Conservation (phyloP, 2,113 vertebrate species). For the Aphyosemion australe region DNA sequence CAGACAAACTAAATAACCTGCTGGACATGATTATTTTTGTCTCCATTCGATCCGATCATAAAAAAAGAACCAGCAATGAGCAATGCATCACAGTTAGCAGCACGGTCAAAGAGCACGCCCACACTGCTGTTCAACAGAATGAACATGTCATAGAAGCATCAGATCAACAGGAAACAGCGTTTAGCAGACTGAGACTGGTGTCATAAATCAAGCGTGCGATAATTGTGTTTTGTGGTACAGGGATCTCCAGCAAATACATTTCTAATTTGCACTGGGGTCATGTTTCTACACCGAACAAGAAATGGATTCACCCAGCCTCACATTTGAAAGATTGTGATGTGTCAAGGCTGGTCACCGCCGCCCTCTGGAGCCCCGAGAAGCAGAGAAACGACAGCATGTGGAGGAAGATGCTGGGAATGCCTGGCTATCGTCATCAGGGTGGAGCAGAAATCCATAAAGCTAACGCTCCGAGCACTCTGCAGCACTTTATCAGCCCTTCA, state of each 20-base stretch:
- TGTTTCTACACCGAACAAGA: not conserved
- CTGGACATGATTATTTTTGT: slow-evolving; percentile 40
- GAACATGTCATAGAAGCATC: slow-evolving; percentile 23
- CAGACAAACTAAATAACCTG: slow-evolving; percentile 50
- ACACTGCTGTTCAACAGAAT: slow-evolving; percentile 40
- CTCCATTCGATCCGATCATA: slow-evolving; percentile 1
- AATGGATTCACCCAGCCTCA: slow-evolving; percentile 3
- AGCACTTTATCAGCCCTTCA: slow-evolving; percentile 53
- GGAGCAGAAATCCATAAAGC: slow-evolving; percentile 51
- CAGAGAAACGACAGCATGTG: slow-evolving; percentile 21
- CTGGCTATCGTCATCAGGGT: slow-evolving; percentile 28
- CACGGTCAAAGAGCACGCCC: slow-evolving; percentile 48
- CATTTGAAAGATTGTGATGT: slow-evolving; percentile 8
- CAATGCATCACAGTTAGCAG: slow-evolving; percentile 48
- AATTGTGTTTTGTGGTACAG: slow-evolving; percentile 3
- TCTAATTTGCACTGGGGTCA: not conserved
- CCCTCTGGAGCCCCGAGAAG: slow-evolving; percentile 8
- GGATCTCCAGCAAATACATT: slow-evolving; percentile 16
- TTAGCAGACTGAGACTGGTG: slow-evolving; percentile 2
- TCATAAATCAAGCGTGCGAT: slow-evolving; percentile 9
- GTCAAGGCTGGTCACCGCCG: slow-evolving; percentile 5
- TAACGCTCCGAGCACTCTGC: slow-evolving; percentile 29
- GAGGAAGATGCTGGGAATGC: slow-evolving; percentile 23
- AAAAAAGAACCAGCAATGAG: slow-evolving; percentile 17
- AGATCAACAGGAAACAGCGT: slow-evolving; percentile 10